These are phyloP conservation scores for Sesamia inferens DNA, from an alignment of 2,888 invertebrate genomes.

Conservation along the genomic window DNA sequence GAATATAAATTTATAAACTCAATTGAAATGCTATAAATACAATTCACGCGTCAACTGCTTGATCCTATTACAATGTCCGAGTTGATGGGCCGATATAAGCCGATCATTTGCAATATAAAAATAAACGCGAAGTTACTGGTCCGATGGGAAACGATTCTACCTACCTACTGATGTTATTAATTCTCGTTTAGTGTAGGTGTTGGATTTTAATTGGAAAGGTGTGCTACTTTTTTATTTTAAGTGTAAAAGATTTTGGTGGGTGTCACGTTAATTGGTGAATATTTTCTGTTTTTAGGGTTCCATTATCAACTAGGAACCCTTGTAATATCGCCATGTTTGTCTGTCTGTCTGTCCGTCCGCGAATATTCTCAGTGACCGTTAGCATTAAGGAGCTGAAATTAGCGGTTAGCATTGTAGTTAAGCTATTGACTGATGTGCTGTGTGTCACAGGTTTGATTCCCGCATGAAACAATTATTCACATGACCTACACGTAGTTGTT, in stretches of 20 bases:
- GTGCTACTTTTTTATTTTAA: conserved; percentile 18
- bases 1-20: conserved; percentile 71
- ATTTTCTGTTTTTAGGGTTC: neutral
- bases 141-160: conserved; percentile 41
- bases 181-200: conserved; percentile 49
- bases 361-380: too few species aligned
- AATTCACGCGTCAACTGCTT: conserved; percentile 84
- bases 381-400: too few species aligned
- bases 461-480: too few species aligned
- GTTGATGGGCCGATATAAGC: conserved; percentile 85
- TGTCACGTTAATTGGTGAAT: neutral
- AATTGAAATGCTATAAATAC: conserved; percentile 82
- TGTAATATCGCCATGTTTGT: too few species aligned
- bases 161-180: conserved; percentile 56
- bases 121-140: conserved; percentile 64
- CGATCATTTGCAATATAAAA: conserved; percentile 85
- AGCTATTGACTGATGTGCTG: too few species aligned
- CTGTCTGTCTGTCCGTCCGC: too few species aligned
- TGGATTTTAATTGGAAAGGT: conserved; percentile 43
- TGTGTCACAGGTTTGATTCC: too few species aligned
- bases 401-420: too few species aligned
- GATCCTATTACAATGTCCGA: conserved; percentile 84
- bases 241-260: conserved; percentile 1
- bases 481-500: too few species aligned
- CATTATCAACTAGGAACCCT: too few species aligned